These are phyloP conservation scores for Otis tarda DNA, from an alignment of 2,113 vertebrate species.

Conservation along the genomic window DNA sequence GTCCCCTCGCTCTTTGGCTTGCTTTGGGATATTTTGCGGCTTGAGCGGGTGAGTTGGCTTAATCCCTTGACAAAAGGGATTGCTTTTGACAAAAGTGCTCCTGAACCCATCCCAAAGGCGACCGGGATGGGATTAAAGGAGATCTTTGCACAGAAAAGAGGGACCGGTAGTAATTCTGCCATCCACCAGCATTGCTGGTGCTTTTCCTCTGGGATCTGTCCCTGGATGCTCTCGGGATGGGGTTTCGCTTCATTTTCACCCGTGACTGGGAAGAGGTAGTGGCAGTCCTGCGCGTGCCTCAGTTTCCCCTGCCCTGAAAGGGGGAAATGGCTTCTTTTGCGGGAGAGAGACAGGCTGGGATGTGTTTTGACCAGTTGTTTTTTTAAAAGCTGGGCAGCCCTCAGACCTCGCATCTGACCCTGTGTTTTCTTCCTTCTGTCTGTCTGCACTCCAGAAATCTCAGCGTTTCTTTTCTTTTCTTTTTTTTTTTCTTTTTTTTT, in stretches of 20 bases:
- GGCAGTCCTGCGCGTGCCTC: neutral
- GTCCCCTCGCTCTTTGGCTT: neutral
- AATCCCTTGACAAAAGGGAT: conserved; percentile 65
- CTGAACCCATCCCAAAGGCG: conserved; percentile 50
- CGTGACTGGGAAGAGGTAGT: neutral
- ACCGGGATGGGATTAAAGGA: conserved; percentile 25
- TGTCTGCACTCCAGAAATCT: neutral
- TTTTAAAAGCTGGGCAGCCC: neutral
- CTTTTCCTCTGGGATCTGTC: neutral
- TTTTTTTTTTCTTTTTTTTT: neutral
- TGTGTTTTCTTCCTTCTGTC: neutral
- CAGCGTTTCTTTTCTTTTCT: neutral
- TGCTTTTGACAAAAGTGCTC: neutral
- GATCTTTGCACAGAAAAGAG: neutral
- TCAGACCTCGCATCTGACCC: neutral
- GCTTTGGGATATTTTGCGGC: neutral
- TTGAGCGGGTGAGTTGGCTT: conserved; percentile 5
- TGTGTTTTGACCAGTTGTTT: neutral
- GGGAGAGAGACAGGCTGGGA: neutral
- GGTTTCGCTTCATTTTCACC: neutral
- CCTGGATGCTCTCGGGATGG: neutral
- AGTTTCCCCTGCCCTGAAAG: neutral
- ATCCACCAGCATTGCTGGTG: neutral
- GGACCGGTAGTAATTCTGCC: neutral
- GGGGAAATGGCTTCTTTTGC: fast-evolving